phyloP scores from a whole-genome alignment of 2,797 vertebrate genomes.

The Acanthurus lineatus region DNA sequence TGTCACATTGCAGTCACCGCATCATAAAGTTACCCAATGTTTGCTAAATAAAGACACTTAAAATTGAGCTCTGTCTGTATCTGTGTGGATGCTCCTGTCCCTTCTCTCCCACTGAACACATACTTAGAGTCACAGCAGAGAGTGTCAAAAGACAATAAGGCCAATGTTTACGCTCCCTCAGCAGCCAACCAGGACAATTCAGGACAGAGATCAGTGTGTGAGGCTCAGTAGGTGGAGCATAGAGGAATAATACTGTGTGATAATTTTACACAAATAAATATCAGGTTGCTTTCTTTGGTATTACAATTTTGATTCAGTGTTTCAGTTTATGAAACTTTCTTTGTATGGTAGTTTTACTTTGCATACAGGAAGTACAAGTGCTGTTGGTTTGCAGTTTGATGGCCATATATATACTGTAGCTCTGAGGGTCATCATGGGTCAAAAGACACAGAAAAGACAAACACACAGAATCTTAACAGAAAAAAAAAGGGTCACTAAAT shows the following conservation, averaged over 20 bases:
- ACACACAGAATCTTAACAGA: not conserved
- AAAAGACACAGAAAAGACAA: not conserved
- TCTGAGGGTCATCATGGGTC: not conserved
- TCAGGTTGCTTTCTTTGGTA: not conserved
- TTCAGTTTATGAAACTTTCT: not conserved
- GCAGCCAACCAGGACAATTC: conserved; percentile 31
- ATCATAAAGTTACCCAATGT: not conserved
- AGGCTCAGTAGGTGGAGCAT: conserved; percentile 15
- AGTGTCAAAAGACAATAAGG: conserved; percentile 64
- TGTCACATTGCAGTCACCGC: not conserved
- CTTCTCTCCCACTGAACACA: conserved; percentile 52
- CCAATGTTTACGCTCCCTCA: conserved; percentile 56
- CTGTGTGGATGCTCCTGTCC: not conserved
- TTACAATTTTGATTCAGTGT: not conserved
- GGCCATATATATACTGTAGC: not conserved
- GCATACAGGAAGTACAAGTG: not conserved
- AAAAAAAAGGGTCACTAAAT: not conserved
- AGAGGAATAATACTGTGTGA: conserved; percentile 1
- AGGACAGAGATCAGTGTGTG: conserved; percentile 50
- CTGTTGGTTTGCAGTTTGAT: not conserved
- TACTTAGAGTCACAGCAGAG: conserved; percentile 43
- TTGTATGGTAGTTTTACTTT: not conserved
- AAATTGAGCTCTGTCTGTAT: not conserved
- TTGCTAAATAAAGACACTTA: conserved; percentile 14
- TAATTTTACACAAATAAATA: not conserved